phyloP scores from a whole-genome alignment of 2,113 vertebrate genomes.

The Lepus americanus region DNA sequence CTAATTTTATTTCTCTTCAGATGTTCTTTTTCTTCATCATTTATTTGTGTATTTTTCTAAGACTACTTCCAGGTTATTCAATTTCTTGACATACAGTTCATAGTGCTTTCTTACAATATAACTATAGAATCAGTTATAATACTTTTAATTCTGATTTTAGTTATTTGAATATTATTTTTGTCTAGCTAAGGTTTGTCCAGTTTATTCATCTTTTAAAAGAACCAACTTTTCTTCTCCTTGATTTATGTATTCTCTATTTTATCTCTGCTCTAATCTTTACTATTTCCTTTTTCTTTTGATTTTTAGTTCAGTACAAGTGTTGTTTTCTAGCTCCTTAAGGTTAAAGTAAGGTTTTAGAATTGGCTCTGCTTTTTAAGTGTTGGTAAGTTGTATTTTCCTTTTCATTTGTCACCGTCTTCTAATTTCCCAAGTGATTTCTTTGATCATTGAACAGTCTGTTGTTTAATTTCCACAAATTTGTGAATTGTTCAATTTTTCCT shows the following conservation, averaged over 20 bases:
- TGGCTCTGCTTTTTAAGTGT: neutral
- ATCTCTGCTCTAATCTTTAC: neutral
- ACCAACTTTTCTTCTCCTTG: neutral
- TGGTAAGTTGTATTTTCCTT: neutral
- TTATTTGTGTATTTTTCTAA: no score
- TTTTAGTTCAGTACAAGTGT: neutral
- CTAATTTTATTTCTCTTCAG: no score
- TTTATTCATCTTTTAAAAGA: neutral
- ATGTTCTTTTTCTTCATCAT: no score
- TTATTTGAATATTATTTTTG: neutral
- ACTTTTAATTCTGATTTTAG: neutral
- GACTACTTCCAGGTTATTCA: no score
- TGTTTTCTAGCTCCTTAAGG: neutral
- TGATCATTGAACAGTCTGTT: neutral
- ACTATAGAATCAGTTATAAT: no score
- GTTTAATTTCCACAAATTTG: neutral
- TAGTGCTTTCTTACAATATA: no score
- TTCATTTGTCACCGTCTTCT: neutral
- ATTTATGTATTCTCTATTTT: neutral
- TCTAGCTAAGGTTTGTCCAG: neutral
- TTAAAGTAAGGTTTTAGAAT: neutral
- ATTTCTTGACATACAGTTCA: no score
- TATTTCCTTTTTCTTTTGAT: neutral
- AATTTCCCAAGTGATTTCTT: neutral
- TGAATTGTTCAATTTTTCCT: neutral